These are phyloP conservation scores for Scleropages formosus DNA, from an alignment of 2,797 vertebrate genomes.

Conservation along the genomic window DNA sequence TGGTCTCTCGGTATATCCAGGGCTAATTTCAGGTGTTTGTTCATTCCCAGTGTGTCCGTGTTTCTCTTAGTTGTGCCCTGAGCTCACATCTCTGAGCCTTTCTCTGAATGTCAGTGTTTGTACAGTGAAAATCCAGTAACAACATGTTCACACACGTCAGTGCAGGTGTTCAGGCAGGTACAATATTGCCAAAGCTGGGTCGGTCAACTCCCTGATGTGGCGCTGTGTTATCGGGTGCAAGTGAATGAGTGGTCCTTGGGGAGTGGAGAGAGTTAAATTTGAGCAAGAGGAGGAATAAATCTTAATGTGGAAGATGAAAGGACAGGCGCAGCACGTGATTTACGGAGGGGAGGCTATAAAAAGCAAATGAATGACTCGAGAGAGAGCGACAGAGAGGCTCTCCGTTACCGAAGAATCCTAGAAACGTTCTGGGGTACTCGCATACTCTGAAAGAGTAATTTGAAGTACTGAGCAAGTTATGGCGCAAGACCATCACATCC, in stretches of 20 bases:
- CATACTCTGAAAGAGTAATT: not conserved
- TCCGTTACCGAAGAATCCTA: constrained; percentile 17
- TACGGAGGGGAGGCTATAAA: constrained; percentile 16
- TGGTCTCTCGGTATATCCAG: constrained; percentile 25
- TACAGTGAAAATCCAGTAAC: not conserved
- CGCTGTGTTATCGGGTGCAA: not conserved
- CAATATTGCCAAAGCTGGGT: not conserved
- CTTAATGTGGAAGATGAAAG: constrained; percentile 19
- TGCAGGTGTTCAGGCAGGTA: not conserved
- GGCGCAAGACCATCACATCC: not conserved
- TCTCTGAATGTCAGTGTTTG: not conserved
- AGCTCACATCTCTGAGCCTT: not conserved
- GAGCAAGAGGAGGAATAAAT: constrained; percentile 17
- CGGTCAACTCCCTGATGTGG: not conserved
- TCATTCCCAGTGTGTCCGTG: not conserved
- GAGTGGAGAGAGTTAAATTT: constrained; percentile 25
- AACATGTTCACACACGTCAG: not conserved
- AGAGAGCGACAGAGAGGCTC: constrained; percentile 6
- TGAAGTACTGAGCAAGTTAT: not conserved
- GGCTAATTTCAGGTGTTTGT: constrained; percentile 1
- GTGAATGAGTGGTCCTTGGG: not conserved
- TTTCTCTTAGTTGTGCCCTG: not conserved
- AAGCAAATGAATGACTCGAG: constrained; percentile 14
- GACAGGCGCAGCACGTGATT: constrained; percentile 23
- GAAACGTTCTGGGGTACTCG: constrained; percentile 11